Conservation (phyloP, 2,113 vertebrate species). For the Hippocampus mohnikei region DNA sequence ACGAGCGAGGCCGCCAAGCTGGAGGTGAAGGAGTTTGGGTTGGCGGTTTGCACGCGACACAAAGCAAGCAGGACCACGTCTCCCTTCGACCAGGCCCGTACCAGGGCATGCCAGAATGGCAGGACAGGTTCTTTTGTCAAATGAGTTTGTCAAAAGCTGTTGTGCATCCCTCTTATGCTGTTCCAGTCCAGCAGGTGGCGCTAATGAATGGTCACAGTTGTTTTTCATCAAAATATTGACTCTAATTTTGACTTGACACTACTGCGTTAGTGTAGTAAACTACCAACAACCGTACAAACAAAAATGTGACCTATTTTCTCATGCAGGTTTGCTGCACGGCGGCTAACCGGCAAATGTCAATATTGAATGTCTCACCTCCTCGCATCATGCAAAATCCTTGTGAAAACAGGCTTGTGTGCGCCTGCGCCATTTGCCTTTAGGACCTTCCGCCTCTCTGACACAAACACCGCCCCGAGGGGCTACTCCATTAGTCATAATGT, state of each 20-base stretch:
- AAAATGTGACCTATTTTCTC: too few relatives aligned
- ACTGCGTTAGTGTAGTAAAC: too few relatives aligned
- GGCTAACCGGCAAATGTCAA: too few relatives aligned
- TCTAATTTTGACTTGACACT: background rate
- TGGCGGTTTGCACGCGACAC: background rate
- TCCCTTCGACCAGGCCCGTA: too few relatives aligned
- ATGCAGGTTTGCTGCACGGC: too few relatives aligned
- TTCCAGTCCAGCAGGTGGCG: background rate
- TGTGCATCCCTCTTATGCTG: background rate
- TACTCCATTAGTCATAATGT: constrained; percentile 53
- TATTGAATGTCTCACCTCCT: too few relatives aligned
- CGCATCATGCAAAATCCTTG: background rate
- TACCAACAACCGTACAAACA: too few relatives aligned
- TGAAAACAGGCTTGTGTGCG: background rate
- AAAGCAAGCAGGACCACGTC: too few relatives aligned
- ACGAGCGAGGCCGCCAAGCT: too few relatives aligned
- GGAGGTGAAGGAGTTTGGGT: background rate
- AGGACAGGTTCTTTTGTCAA: too few relatives aligned
- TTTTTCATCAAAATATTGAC: background rate
- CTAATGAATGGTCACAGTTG: background rate
- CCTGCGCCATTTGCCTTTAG: constrained; percentile 21
- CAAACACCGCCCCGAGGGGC: constrained; percentile 36
- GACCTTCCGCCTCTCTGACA: constrained; percentile 32
- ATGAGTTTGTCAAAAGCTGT: background rate
- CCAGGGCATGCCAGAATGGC: too few relatives aligned